phyloP scores from a whole-genome alignment of 2,797 vertebrate genomes.

The Pantherophis vulpinus region DNA sequence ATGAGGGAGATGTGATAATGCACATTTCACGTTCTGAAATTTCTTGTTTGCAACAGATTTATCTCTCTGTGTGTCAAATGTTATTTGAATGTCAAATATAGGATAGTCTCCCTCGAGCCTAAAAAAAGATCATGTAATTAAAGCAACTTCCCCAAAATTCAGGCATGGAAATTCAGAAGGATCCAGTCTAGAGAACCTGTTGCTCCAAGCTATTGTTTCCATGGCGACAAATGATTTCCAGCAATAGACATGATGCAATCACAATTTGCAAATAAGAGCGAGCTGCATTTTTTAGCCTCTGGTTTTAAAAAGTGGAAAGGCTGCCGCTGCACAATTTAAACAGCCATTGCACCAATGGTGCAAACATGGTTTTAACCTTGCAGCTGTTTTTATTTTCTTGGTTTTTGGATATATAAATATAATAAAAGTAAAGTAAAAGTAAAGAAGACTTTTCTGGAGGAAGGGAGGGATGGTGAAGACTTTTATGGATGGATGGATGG shows the following conservation, averaged over 20 bases:
- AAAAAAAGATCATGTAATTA: background rate
- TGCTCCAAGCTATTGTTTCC: conserved; percentile 29
- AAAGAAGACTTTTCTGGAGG: background rate
- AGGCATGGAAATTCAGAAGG: background rate
- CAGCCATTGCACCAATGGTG: background rate
- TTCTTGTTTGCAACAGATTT: background rate
- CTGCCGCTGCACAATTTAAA: conserved; percentile 11
- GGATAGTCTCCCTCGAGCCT: background rate
- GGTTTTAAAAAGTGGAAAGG: conserved; percentile 6
- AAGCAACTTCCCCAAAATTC: conserved; percentile 11
- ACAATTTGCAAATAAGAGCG: background rate
- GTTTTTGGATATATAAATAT: background rate
- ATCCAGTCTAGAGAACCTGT: conserved; percentile 14
- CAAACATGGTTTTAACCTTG: background rate
- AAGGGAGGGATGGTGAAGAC: too few species aligned
- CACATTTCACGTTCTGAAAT: background rate
- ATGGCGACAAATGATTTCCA: conserved; percentile 22
- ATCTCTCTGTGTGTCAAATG: background rate
- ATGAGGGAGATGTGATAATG: background rate
- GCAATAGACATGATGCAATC: conserved; percentile 2
- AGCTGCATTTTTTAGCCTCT: background rate
- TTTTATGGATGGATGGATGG: too few species aligned
- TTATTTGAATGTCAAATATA: background rate
- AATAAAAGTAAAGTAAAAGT: too few species aligned
- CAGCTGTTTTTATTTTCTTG: background rate